Evolutionary conservation across 2,797 vertebrate species (phyloP).

Genomic region (Phoebastria nigripes): DNA sequence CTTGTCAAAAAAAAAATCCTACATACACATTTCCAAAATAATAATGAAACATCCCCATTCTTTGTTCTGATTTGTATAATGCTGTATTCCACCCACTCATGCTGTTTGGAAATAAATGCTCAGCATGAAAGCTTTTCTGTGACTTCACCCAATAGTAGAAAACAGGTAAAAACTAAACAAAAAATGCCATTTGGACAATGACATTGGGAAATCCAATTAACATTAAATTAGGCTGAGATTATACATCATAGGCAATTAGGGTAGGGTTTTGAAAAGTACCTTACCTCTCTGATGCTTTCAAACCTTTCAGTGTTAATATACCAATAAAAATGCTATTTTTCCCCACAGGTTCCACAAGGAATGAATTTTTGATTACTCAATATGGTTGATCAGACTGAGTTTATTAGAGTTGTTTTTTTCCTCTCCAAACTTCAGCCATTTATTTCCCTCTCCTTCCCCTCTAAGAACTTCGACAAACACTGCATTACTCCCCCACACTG

Average conservation of each 20-base stretch:
- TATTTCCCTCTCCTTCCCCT: not conserved
- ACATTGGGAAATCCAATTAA: not conserved
- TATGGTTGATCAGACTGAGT: not conserved
- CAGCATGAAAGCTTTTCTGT: not conserved
- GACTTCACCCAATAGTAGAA: not conserved
- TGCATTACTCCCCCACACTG: not conserved
- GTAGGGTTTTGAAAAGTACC: not conserved
- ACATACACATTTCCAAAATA: not conserved
- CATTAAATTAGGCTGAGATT: conserved; percentile 6
- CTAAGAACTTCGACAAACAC: conserved; percentile 36
- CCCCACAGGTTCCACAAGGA: not conserved
- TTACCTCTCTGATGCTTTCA: not conserved
- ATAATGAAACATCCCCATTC: not conserved
- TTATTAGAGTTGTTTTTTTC: not conserved
- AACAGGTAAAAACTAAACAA: not conserved
- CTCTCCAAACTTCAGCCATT: not conserved
- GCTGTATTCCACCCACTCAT: not conserved
- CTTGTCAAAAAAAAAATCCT: not conserved
- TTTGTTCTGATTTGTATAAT: not conserved
- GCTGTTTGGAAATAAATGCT: not conserved
- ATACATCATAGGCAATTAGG: not conserved
- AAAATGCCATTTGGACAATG: not conserved
- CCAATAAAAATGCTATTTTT: not conserved
- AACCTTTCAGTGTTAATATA: not conserved
- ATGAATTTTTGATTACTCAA: conserved; percentile 29